These are phyloP conservation scores for Willisornis vidua DNA, from an alignment of 2,113 vertebrate genomes.

Conservation along the genomic window DNA sequence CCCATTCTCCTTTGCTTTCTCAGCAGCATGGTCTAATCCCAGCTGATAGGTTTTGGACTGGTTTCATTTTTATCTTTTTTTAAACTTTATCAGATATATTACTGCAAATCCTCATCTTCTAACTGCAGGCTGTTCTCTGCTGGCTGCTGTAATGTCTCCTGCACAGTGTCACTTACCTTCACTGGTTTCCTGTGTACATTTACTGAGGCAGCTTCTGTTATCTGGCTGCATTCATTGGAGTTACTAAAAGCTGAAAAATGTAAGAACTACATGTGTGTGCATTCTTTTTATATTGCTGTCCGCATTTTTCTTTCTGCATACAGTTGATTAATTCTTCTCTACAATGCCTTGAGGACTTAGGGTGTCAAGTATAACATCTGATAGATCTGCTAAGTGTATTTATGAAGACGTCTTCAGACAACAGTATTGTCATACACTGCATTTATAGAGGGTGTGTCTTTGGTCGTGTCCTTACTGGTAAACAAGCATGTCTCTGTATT, in stretches of 20 bases:
- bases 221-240: not conserved
- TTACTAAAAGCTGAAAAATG: not conserved
- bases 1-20: not conserved
- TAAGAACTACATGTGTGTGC: not conserved
- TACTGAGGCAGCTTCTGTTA: not conserved
- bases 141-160: not conserved
- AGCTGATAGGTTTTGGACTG: not conserved
- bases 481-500: not conserved
- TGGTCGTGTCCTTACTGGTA: not conserved
- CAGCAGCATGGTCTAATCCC: not conserved
- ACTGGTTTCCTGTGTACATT: not conserved
- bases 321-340: constrained; percentile 20
- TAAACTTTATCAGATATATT: not conserved
- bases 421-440: not conserved
- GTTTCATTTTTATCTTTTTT: fast-evolving
- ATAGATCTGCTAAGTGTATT: constrained; percentile 29
- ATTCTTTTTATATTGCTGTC: not conserved
- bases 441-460: not conserved
- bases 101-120: not conserved
- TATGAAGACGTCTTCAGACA: constrained; percentile 20
- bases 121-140: not conserved
- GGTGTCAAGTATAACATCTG: not conserved
- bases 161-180: not conserved
- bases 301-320: not conserved
- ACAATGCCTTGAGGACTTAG: constrained; percentile 25